phyloP scores from a whole-genome alignment of 2,797 vertebrate genomes.

The Brachyrhaphis roseni region DNA sequence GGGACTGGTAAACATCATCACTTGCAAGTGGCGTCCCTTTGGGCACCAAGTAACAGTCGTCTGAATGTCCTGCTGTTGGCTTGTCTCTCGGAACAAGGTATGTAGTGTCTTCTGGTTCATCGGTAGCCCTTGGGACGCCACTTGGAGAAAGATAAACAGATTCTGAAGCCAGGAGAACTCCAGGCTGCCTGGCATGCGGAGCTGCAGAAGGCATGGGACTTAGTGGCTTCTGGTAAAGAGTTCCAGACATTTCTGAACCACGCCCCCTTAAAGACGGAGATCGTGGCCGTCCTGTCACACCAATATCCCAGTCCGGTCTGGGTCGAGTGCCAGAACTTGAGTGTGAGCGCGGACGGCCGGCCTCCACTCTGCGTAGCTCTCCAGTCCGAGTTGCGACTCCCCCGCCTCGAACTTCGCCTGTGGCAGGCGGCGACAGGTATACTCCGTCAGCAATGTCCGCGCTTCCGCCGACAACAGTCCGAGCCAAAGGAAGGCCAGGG shows the following conservation, averaged over 20 bases:
- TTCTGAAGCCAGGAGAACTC: constrained; percentile 61
- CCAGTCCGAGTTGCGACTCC: constrained; percentile 56
- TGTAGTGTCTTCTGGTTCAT: constrained; percentile 72
- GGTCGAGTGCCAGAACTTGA: constrained; percentile 80
- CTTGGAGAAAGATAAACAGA: constrained; percentile 79
- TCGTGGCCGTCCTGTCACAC: constrained; percentile 71
- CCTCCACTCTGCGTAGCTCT: constrained; percentile 73
- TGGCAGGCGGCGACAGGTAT: constrained; percentile 73
- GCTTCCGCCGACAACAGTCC: constrained; percentile 39
- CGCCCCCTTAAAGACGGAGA: constrained; percentile 80
- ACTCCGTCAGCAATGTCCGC: constrained; percentile 72
- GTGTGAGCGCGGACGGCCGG: constrained; percentile 74
- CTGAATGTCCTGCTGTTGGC: constrained; percentile 51
- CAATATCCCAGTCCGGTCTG: constrained; percentile 79
- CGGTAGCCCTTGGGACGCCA: constrained; percentile 57
- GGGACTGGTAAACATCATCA: constrained; percentile 83
- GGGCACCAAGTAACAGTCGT: constrained; percentile 82
- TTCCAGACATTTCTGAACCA: constrained; percentile 67
- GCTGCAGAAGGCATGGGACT: constrained; percentile 55
- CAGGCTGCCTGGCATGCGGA: constrained; percentile 67
- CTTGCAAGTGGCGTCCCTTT: constrained; percentile 72
- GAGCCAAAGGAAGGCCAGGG: constrained; percentile 54
- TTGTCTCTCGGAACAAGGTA: constrained; percentile 80
- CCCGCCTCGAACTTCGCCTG: constrained; percentile 68
- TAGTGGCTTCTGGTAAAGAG: constrained; percentile 78